These are phyloP conservation scores for Euzophera pinguis DNA, from an alignment of 2,888 invertebrate genomes.

Conservation along the genomic window DNA sequence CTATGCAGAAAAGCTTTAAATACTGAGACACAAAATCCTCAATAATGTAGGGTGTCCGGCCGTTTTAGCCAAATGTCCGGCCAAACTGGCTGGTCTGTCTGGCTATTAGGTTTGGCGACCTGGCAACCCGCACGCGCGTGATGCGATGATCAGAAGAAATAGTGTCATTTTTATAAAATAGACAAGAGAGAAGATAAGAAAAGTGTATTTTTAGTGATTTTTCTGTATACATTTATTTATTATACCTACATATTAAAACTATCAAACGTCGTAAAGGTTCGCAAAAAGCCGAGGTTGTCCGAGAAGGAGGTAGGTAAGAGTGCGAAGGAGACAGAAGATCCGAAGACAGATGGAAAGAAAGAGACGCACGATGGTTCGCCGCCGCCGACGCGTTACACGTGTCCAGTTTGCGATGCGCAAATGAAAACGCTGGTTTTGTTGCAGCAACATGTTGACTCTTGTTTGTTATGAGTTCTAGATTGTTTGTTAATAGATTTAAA, in stretches of 20 bases:
- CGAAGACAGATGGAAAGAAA: slow-evolving; percentile 6
- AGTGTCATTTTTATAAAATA: no score
- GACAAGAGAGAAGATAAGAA: no score
- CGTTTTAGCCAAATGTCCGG: no score
- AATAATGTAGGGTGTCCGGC: no score
- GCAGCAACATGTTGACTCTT: slow-evolving; percentile 79
- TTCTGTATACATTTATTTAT: neutral
- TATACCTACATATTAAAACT: neutral
- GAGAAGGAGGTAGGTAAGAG: slow-evolving; percentile 1
- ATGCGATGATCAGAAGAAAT: no score
- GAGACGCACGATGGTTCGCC: slow-evolving; percentile 38
- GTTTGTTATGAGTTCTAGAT: slow-evolving; percentile 38
- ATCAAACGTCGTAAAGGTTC: slow-evolving; percentile 33
- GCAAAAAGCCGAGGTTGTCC: slow-evolving; percentile 53
- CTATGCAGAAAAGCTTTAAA: no score
- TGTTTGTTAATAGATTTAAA: neutral
- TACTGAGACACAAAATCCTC: no score
- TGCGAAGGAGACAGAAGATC: neutral
- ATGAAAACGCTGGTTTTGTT: slow-evolving; percentile 72
- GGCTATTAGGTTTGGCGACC: no score
- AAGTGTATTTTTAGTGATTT: no score
- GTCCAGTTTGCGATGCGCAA: slow-evolving; percentile 78
- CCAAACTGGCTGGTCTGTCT: no score
- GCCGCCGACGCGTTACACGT: slow-evolving; percentile 68
- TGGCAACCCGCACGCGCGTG: no score